A percentile compares a stretch with the other conserved stretches of the same genome.
phyloP scores from a whole-genome alignment of 2,888 invertebrate species.

The Vesta saturnalis region DNA sequence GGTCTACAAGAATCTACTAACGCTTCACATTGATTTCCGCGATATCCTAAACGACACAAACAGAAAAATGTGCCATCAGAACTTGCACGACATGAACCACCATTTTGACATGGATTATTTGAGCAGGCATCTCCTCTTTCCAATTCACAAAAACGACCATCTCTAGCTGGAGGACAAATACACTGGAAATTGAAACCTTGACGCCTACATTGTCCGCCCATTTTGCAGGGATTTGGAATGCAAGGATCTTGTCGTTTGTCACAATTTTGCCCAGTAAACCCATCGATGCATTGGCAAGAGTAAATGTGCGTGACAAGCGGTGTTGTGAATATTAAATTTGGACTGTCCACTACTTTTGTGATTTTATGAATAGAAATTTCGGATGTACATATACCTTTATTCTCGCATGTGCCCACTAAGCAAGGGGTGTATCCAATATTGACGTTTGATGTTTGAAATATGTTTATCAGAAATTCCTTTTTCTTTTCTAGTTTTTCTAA shows the following conservation, averaged over 20 bases:
- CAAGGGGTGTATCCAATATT: slow-evolving; percentile 84
- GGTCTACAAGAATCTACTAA: slow-evolving; percentile 90
- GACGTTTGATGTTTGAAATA: slow-evolving; percentile 70
- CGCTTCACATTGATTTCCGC: slow-evolving; percentile 91
- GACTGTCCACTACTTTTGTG: slow-evolving; percentile 82
- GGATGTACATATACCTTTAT: slow-evolving; percentile 81
- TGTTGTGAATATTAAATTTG: slow-evolving; percentile 83
- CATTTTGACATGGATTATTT: slow-evolving; percentile 88
- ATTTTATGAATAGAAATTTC: slow-evolving; percentile 74
- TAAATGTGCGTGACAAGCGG: slow-evolving; percentile 82
- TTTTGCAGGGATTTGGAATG: slow-evolving; percentile 86
- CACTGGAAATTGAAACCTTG: slow-evolving; percentile 88
- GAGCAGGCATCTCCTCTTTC: slow-evolving; percentile 87
- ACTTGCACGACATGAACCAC: slow-evolving; percentile 90
- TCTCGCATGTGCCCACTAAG: slow-evolving; percentile 76
- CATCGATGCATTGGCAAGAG: slow-evolving; percentile 82
- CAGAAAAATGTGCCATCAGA: slow-evolving; percentile 92
- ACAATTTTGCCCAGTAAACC: slow-evolving; percentile 85
- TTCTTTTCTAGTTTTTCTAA: slow-evolving; percentile 73
- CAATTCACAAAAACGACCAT: slow-evolving; percentile 85
- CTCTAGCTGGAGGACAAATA: slow-evolving; percentile 78
- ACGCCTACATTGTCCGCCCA: slow-evolving; percentile 84
- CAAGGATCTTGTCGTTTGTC: slow-evolving; percentile 92
- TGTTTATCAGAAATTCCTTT: slow-evolving; percentile 70
- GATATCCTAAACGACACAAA: slow-evolving; percentile 88